phyloP scores from a whole-genome alignment of 2,113 vertebrate genomes.

The Phycodurus eques region DNA sequence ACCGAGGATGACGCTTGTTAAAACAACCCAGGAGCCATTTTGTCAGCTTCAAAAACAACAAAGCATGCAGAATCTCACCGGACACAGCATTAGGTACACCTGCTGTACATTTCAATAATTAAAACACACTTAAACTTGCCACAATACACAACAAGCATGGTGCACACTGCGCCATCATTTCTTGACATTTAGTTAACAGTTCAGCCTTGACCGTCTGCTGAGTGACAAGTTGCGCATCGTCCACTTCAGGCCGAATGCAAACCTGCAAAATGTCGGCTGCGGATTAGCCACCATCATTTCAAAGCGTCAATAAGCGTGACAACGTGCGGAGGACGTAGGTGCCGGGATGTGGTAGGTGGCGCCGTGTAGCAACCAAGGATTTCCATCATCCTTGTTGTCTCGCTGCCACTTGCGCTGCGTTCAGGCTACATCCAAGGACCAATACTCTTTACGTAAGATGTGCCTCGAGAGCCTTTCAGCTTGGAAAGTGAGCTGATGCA shows the following conservation, averaged over 20 bases:
- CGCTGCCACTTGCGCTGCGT: constrained; percentile 57
- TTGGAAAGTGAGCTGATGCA: background rate
- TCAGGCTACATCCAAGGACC: constrained; percentile 34
- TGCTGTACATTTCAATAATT: too few relatives aligned
- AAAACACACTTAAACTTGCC: too few relatives aligned
- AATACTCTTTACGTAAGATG: constrained; percentile 5
- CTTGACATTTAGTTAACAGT: too few relatives aligned
- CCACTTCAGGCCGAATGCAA: too few relatives aligned
- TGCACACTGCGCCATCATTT: too few relatives aligned
- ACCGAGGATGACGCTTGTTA: background rate
- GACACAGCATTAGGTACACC: too few relatives aligned
- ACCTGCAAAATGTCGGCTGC: background rate
- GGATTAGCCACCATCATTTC: background rate
- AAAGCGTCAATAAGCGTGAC: constrained; percentile 10
- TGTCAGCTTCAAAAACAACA: too few relatives aligned
- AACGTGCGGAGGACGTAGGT: constrained; percentile 26
- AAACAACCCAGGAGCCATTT: background rate
- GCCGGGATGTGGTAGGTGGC: constrained; percentile 12
- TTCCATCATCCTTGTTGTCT: constrained; percentile 57
- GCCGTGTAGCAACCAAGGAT: constrained; percentile 29
- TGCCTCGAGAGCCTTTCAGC: constrained; percentile 4
- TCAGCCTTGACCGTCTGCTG: too few relatives aligned
- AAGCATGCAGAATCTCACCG: too few relatives aligned
- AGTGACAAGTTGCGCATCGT: too few relatives aligned
- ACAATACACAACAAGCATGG: too few relatives aligned